These are phyloP conservation scores for Hapalemur alaotrensis DNA, from an alignment of 2,797 vertebrate species.

Conservation along the genomic window DNA sequence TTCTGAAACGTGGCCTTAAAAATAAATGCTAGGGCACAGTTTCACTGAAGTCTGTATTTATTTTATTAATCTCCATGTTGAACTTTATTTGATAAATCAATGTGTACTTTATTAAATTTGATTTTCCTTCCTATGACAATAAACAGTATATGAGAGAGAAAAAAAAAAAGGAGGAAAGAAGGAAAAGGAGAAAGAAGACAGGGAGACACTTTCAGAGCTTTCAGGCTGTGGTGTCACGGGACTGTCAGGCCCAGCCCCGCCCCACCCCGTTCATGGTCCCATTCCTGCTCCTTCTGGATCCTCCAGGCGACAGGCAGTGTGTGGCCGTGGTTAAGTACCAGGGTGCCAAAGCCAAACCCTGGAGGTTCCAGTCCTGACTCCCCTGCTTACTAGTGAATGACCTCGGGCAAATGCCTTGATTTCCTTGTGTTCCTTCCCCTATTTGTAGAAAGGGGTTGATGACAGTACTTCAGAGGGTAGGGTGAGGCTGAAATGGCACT, in stretches of 20 bases:
- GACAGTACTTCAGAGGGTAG: background rate
- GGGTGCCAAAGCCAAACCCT: background rate
- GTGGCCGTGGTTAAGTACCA: background rate
- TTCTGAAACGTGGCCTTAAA: slow-evolving; percentile 19
- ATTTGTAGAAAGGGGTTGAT: background rate
- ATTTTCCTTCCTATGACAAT: slow-evolving; percentile 18
- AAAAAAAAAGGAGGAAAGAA: background rate
- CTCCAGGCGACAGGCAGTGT: too few relatives aligned
- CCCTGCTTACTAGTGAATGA: background rate
- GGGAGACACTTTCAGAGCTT: background rate
- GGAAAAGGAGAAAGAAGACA: background rate
- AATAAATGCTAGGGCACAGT: background rate
- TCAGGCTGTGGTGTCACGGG: background rate
- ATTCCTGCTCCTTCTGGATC: accelerated
- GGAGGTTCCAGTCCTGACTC: background rate
- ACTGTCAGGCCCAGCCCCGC: background rate
- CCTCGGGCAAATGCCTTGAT: background rate
- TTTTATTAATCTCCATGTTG: slow-evolving; percentile 13
- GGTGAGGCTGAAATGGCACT: background rate
- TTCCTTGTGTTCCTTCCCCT: background rate
- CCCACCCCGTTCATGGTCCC: accelerated
- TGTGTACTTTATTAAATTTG: slow-evolving; percentile 15
- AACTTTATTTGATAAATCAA: slow-evolving; percentile 29
- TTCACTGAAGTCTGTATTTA: slow-evolving; percentile 6
- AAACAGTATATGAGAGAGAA: background rate